Percentiles rank a stretch among this genome's conserved stretches.
phyloP scores from a whole-genome alignment of 30 jellyfish, hydroid and myxozoan genomes.

The Aurelia aurita region DNA sequence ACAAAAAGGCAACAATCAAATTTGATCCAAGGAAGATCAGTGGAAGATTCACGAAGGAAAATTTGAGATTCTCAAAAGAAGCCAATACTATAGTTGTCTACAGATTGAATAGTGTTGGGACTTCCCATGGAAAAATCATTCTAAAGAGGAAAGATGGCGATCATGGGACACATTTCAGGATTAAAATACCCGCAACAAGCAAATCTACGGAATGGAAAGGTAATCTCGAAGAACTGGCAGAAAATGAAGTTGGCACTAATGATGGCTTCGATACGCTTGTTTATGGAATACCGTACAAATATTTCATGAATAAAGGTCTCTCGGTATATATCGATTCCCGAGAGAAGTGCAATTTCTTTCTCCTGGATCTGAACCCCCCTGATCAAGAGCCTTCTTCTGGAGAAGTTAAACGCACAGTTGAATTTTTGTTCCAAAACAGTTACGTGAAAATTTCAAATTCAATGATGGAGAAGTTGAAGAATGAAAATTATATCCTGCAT shows the following conservation, averaged over 20 bases:
- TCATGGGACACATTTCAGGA: neutral
- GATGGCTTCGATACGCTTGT: neutral
- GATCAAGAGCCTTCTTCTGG: neutral
- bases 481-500: neutral
- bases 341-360: neutral
- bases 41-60: neutral
- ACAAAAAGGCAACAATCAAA: neutral
- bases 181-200: neutral
- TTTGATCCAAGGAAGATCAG: neutral
- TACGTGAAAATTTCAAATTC: neutral
- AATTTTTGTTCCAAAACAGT: neutral
- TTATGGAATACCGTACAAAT: slow-evolving; percentile 2
- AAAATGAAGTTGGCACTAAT: slow-evolving; percentile 3
- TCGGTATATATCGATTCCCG: neutral
- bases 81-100: slow-evolving; percentile 2
- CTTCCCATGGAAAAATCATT: neutral
- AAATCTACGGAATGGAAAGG: neutral
- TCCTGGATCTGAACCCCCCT: slow-evolving; percentile 3
- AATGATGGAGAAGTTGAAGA: neutral
- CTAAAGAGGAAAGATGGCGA: neutral
- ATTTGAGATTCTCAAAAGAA: slow-evolving; percentile 2
- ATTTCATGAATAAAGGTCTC: neutral
- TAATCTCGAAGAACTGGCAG: neutral
- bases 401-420: neutral
- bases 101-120: neutral